These are phyloP conservation scores for Chrysina gloriosa DNA, from an alignment of 2,888 invertebrate species.

Conservation along the genomic window DNA sequence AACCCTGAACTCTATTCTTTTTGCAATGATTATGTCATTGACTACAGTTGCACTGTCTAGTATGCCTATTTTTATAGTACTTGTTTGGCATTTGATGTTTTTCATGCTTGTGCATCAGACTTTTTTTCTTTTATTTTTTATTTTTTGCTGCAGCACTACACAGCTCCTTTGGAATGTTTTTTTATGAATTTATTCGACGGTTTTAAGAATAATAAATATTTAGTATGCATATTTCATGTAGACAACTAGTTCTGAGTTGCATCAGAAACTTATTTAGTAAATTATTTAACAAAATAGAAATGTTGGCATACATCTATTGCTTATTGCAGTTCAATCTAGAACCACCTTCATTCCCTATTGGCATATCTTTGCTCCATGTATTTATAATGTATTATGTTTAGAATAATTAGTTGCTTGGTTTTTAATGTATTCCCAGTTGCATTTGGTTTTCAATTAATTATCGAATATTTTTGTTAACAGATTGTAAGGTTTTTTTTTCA, in stretches of 20 bases:
- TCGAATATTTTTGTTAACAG: too few species aligned
- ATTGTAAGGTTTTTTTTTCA: too few species aligned
- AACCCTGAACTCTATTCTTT: not conserved
- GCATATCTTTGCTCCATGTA: too few species aligned
- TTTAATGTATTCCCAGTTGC: too few species aligned
- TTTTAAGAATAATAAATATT: not conserved
- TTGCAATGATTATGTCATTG: constrained; percentile 16
- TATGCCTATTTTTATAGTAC: constrained; percentile 18
- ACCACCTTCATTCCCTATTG: too few species aligned
- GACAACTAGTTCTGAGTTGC: not conserved
- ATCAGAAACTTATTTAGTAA: constrained; percentile 1
- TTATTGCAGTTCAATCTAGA: too few species aligned
- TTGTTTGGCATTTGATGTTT: constrained; percentile 29
- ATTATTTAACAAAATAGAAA: not conserved
- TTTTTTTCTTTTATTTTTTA: not conserved
- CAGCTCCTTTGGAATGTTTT: constrained; percentile 18
- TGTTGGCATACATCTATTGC: too few species aligned
- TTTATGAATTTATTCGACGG: not conserved
- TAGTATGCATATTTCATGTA: constrained; percentile 1
- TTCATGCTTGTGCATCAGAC: constrained; percentile 4
- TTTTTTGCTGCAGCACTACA: not conserved
- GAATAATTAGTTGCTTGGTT: too few species aligned
- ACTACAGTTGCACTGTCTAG: constrained; percentile 20
- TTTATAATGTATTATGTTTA: too few species aligned
- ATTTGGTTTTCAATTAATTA: too few species aligned